Percentiles rank a stretch among this genome's conserved stretches.
Evolutionary conservation across 30 jellyfish, hydroid and myxozoan genomes (phyloP).

Genomic region (Hydractinia echinata): DNA sequence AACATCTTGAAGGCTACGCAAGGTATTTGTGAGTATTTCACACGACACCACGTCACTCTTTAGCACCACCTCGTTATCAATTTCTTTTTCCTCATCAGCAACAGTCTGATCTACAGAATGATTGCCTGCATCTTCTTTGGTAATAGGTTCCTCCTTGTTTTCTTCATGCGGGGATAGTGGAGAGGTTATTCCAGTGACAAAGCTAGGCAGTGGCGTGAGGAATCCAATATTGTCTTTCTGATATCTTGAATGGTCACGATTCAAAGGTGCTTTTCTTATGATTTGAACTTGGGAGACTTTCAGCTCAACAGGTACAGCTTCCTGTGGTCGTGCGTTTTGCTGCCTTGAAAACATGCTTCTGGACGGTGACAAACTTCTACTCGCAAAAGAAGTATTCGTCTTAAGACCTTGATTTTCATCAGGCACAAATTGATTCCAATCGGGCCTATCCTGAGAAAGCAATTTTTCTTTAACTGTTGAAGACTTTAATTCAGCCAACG

Average conservation of each 20-base stretch:
- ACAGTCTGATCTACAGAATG: no score
- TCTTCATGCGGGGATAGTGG: neutral
- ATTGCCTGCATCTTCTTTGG: neutral
- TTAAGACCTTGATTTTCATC: neutral
- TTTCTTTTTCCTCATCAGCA: no score
- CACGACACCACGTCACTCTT: no score
- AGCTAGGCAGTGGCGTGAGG: neutral
- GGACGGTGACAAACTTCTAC: neutral
- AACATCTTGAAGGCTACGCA: no score
- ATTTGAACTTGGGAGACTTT: slow-evolving; percentile 4
- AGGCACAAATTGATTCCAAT: neutral
- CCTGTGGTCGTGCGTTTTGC: neutral
- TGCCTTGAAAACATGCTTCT: neutral
- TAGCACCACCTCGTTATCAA: no score
- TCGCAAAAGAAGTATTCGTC: neutral
- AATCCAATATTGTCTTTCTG: neutral
- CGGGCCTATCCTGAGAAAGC: neutral
- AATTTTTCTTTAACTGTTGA: neutral
- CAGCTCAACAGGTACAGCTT: neutral
- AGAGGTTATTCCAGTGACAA: neutral
- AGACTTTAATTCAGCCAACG: neutral
- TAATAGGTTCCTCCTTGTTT: neutral
- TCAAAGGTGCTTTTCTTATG: neutral
- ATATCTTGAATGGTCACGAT: no score
- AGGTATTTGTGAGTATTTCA: no score